These are phyloP conservation scores for Bombyx huttoni DNA, from an alignment of 2,888 invertebrate species.

Conservation along the genomic window DNA sequence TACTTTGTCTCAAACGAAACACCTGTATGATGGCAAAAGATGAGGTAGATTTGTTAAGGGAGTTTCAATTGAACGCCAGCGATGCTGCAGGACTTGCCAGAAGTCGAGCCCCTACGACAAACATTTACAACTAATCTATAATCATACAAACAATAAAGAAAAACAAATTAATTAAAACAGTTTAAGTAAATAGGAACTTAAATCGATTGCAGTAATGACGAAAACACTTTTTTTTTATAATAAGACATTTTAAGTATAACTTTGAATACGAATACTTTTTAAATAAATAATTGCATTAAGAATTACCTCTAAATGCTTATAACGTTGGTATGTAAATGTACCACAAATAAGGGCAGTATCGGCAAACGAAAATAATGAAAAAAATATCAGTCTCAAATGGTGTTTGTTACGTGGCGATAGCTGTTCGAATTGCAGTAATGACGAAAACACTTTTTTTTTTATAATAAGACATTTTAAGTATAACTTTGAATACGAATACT, in stretches of 20 bases:
- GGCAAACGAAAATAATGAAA: conserved; percentile 16
- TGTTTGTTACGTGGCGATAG: conserved; percentile 19
- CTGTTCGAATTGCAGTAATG: conserved; percentile 54
- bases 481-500: neutral
- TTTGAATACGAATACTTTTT: neutral
- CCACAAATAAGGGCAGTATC: neutral
- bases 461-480: neutral
- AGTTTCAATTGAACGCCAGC: conserved; percentile 3
- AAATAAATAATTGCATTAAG: neutral
- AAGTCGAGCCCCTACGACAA: conserved; percentile 22
- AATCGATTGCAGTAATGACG: conserved; percentile 45
- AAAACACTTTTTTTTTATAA: neutral
- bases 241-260: neutral
- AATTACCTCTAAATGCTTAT: neutral
- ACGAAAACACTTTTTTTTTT: neutral
- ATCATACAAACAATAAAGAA: conserved; percentile 38
- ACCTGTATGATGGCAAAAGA: conserved; percentile 36
- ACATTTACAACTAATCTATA: conserved; percentile 10
- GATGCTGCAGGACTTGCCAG: neutral
- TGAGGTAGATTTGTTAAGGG: conserved; percentile 50
- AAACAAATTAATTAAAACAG: conserved; percentile 36
- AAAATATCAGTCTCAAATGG: conserved; percentile 54
- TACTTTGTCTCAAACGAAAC: conserved; percentile 22
- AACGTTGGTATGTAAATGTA: neutral
- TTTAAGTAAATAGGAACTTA: conserved; percentile 66